Evolutionary conservation across 1,140 invertebrate genomes (phyloP).

Genomic region (Dryas iulia): DNA sequence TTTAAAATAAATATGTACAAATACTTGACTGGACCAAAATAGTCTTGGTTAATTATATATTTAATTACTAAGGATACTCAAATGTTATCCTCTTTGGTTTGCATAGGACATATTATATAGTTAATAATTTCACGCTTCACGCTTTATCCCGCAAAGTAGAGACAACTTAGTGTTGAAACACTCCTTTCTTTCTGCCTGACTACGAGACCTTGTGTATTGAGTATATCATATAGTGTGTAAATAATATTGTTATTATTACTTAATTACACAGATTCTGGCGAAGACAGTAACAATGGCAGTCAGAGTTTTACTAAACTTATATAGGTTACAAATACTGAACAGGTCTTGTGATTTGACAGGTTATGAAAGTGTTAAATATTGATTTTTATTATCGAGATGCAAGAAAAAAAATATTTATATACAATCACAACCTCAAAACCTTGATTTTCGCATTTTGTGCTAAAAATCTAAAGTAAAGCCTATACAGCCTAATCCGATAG

Average conservation of each 20-base stretch:
- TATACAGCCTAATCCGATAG: constrained; percentile 30
- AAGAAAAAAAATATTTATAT: constrained; percentile 26
- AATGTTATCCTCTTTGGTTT: constrained; percentile 29
- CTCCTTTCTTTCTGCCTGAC: too few species aligned
- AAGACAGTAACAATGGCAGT: too few species aligned
- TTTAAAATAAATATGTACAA: constrained; percentile 31
- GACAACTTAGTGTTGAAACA: too few species aligned
- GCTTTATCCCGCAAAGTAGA: too few species aligned
- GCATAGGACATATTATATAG: background rate
- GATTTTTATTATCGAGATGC: background rate
- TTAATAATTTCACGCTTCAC: too few species aligned
- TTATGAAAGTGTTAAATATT: background rate
- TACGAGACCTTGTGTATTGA: too few species aligned
- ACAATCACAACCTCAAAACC: constrained; percentile 45
- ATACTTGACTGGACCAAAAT: constrained; percentile 22
- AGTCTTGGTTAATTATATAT: background rate
- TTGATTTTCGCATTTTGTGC: constrained; percentile 44
- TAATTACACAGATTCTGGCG: too few species aligned
- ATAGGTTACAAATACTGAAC: background rate
- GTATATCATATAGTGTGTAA: background rate
- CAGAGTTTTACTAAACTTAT: too few species aligned
- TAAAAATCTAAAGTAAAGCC: constrained; percentile 24
- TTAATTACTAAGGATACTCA: background rate
- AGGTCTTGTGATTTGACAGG: background rate
- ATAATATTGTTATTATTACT: too few species aligned